Evolutionary conservation across 2,797 vertebrate species (phyloP), one percentile per base, ranked within the genome.

Genomic region (Centropyge bicolor): DNA sequence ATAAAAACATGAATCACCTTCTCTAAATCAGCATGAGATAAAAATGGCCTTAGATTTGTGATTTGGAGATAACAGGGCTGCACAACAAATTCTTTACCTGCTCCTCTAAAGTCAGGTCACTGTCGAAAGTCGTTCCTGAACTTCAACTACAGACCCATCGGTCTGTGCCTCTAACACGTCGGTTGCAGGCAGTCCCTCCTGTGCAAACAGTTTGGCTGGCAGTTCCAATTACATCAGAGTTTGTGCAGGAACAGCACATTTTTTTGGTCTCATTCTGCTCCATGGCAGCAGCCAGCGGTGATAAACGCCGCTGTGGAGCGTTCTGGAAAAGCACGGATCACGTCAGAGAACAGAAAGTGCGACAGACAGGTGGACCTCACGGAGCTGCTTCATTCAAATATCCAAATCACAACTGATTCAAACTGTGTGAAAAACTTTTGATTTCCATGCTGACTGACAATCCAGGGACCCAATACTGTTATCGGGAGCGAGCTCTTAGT

Each of bases 401-500:
- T 59, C 8, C 11, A 70, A 31, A 74, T 52, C 20, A 55, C 24
- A 57, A 66, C 40, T 48, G 17, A 22, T 48, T 75, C 31, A 31
- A 35, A 41, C 48, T 35, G 31, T 16, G 61, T 20, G 57, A 66
- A 52, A 67, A 57, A 73, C 17, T 6, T 78, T 40, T 35, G 55
- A 78, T 55, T 72, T 74, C 36, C 43, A 71, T 40, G 40, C 41
- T 69, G 70, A 52, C 70, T 55, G 63, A 81, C 49, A 68, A 27
- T 55, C 52, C 64, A 43, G 14, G 24, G 67, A 69, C 38, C 51
- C 35, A 20, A 45, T 55, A 14, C 22, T 60, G 80, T 71, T 90
- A 86, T 90, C 88, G 80, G 86, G 92, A 92, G 87, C 78, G 70
- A 67, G 66, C 77, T 62, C 66, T 88, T 75, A 86, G 81, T 68